Conservation (phyloP, 1,140 invertebrate species). For the Solenopsis invicta region DNA sequence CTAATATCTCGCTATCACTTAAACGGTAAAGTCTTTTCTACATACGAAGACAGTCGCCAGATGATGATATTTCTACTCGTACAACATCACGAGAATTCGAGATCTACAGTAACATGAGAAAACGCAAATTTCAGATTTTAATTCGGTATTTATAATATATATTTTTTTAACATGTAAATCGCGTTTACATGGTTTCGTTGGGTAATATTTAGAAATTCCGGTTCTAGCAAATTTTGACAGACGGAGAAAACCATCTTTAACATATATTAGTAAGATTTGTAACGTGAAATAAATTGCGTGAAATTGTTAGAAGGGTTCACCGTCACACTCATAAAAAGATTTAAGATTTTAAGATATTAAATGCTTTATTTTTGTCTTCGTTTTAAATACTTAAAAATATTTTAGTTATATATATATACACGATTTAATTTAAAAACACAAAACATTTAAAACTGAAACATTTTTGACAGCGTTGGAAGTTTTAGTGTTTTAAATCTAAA, state of each 20-base stretch:
- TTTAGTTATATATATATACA: no score
- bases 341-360: no score
- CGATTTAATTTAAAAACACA: no score
- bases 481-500: no score
- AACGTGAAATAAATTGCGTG: not conserved
- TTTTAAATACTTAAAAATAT: no score
- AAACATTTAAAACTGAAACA: no score
- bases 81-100: constrained; percentile 12
- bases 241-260: constrained; percentile 8
- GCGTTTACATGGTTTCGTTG: not conserved
- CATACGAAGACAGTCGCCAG: not conserved
- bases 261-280: not conserved
- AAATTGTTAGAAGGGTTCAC: not conserved
- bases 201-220: not conserved
- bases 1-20: constrained; percentile 43
- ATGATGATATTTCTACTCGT: constrained; percentile 9
- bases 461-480: no score
- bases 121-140: constrained; percentile 5
- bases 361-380: no score
- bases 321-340: not conserved
- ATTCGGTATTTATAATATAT: not conserved
- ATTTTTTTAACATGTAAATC: not conserved
- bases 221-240: not conserved
- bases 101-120: not conserved
- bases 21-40: constrained; percentile 17